Evolutionary conservation across 2,797 vertebrate genomes (phyloP).

Genomic region (Philypnodon macrostomus): DNA sequence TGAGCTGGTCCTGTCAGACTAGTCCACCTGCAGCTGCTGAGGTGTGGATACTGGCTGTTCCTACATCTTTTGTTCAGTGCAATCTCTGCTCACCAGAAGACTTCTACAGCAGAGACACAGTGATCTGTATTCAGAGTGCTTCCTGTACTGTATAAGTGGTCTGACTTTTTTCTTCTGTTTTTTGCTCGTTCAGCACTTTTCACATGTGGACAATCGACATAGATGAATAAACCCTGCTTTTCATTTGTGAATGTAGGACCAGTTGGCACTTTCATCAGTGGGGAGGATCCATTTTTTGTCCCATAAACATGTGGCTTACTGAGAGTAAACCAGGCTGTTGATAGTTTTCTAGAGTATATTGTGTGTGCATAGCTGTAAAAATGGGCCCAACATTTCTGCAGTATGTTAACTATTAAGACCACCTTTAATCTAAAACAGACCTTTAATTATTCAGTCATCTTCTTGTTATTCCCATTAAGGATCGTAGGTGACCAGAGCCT

Average conservation of each 20-base stretch:
- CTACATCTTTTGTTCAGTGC: slow-evolving; percentile 14
- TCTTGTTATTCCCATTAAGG: no score
- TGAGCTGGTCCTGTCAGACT: slow-evolving; percentile 6
- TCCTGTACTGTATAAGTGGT: slow-evolving; percentile 21
- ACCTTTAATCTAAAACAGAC: no score
- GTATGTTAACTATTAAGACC: no score
- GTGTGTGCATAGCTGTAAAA: neutral
- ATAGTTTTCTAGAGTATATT: slow-evolving; percentile 7
- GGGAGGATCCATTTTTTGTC: slow-evolving; percentile 18
- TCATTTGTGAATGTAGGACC: slow-evolving; percentile 18
- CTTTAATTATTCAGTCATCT: no score
- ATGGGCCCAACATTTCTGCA: neutral
- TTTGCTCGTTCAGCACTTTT: slow-evolving; percentile 53
- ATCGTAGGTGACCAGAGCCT: no score
- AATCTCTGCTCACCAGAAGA: slow-evolving; percentile 27
- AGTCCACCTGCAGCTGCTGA: no score
- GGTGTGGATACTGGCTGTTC: slow-evolving; percentile 16
- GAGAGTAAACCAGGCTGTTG: slow-evolving; percentile 6
- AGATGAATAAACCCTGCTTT: slow-evolving; percentile 41
- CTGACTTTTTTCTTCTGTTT: slow-evolving; percentile 11
- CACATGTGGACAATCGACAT: slow-evolving; percentile 26
- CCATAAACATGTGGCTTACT: slow-evolving; percentile 15
- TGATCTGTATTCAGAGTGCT: slow-evolving; percentile 34
- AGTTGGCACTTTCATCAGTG: slow-evolving; percentile 23
- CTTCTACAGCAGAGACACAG: slow-evolving; percentile 11